Conservation (phyloP, 2,888 invertebrate genomes). For the Drosophila tanythrix region DNA sequence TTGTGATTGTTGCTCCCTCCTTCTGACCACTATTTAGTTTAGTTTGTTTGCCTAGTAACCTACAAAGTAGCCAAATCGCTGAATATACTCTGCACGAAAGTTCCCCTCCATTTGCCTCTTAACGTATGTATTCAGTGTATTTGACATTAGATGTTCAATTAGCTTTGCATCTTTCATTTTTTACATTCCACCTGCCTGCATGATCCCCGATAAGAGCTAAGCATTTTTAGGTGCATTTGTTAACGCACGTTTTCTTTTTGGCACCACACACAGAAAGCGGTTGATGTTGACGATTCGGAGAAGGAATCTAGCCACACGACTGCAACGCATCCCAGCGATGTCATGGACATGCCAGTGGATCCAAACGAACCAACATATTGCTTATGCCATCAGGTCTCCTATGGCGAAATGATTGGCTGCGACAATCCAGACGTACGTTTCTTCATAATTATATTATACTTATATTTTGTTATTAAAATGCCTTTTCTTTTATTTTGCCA, state of each 20-base stretch:
- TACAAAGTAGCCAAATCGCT: conserved; percentile 22
- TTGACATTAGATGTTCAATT: conserved; percentile 6
- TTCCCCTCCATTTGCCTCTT: background rate
- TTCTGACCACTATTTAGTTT: conserved; percentile 33
- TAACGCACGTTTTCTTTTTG: conserved; percentile 1
- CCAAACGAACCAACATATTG: conserved; percentile 99
- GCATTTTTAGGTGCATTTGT: background rate
- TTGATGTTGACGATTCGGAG: conserved; percentile 86
- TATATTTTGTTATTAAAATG: background rate
- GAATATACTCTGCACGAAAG: conserved; percentile 8
- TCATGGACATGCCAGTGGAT: conserved; percentile 95
- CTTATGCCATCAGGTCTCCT: conserved; percentile 97
- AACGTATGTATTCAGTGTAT: conserved; percentile 22
- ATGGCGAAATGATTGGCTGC: conserved; percentile 98
- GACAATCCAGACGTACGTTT: conserved; percentile 90
- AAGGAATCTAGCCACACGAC: conserved; percentile 85
- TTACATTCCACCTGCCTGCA: conserved; percentile 53
- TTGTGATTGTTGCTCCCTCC: conserved; percentile 24
- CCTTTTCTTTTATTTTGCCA: conserved; percentile 32
- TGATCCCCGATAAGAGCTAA: conserved; percentile 21
- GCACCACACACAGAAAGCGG: conserved; percentile 74
- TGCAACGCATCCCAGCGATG: conserved; percentile 93
- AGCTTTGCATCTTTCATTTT: conserved; percentile 43
- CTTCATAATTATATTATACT: no score
- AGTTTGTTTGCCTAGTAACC: conserved; percentile 25